Conservation (phyloP, 2,888 invertebrate species). For the Pseudanteris insignis region DNA sequence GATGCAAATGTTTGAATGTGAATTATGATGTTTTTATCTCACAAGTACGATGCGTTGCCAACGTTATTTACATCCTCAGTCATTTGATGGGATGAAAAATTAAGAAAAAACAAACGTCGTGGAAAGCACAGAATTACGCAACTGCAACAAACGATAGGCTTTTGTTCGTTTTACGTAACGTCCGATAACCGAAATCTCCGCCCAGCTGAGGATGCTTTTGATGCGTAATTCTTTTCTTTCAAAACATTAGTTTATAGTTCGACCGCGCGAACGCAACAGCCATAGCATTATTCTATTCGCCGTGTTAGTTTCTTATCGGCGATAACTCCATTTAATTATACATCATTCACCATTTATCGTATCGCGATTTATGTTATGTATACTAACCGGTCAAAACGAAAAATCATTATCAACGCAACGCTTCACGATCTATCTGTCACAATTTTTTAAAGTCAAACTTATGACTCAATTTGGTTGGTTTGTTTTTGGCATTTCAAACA, state of each 20-base stretch:
- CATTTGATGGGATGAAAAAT: background rate
- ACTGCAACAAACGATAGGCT: conserved; percentile 9
- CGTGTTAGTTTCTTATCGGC: conserved; percentile 6
- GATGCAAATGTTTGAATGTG: background rate
- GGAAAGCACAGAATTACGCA: conserved; percentile 13
- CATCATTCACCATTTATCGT: conserved; percentile 21
- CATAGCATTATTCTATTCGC: conserved; percentile 11
- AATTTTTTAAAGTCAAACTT: too few species aligned
- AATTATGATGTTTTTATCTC: too few species aligned
- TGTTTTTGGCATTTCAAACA: too few species aligned
- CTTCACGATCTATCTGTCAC: background rate
- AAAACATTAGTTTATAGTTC: conserved; percentile 23
- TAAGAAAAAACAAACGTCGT: background rate
- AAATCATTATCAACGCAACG: background rate
- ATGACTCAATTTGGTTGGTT: too few species aligned
- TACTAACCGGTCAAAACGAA: background rate
- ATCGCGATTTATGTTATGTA: conserved; percentile 11
- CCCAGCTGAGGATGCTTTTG: conserved; percentile 5
- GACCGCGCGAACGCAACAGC: conserved; percentile 26
- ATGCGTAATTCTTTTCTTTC: conserved; percentile 14
- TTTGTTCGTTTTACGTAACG: conserved; percentile 28
- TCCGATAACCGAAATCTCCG: conserved; percentile 28
- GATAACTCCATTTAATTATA: conserved; percentile 34
- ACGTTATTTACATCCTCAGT: too few species aligned
- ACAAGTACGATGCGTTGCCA: too few species aligned